phyloP scores from a whole-genome alignment of 2,797 vertebrate genomes.

The Pteropus rufus region DNA sequence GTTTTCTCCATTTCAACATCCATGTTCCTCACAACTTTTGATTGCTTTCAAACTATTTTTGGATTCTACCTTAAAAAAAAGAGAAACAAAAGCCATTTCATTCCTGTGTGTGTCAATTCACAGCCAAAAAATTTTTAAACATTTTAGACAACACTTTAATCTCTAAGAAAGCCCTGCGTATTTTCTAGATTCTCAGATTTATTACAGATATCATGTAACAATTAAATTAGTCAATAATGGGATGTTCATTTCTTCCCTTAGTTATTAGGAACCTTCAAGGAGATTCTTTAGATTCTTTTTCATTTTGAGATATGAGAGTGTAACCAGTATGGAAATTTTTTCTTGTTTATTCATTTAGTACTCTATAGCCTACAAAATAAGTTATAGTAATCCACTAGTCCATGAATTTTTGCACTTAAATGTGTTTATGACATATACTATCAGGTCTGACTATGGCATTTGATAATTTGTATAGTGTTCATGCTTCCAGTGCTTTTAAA shows the following conservation, averaged over 20 bases:
- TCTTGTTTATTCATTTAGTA: slow-evolving; percentile 43
- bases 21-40: neutral
- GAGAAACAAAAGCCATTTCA: neutral
- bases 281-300: slow-evolving; percentile 39
- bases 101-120: neutral
- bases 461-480: neutral
- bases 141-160: neutral
- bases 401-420: neutral
- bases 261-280: neutral
- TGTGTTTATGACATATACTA: neutral
- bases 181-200: neutral
- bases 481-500: neutral
- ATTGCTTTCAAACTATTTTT: neutral
- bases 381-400: neutral
- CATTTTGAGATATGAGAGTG: neutral
- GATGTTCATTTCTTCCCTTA: slow-evolving; percentile 46
- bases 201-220: neutral
- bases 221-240: neutral
- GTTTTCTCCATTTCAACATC: neutral
- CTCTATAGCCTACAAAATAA: neutral
- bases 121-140: neutral
- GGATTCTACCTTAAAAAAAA: neutral
- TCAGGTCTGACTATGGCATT: neutral
- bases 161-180: neutral
- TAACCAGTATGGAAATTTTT: slow-evolving; percentile 21